phyloP scores from a whole-genome alignment of 2,113 vertebrate species.

The Dipodomys spectabilis region DNA sequence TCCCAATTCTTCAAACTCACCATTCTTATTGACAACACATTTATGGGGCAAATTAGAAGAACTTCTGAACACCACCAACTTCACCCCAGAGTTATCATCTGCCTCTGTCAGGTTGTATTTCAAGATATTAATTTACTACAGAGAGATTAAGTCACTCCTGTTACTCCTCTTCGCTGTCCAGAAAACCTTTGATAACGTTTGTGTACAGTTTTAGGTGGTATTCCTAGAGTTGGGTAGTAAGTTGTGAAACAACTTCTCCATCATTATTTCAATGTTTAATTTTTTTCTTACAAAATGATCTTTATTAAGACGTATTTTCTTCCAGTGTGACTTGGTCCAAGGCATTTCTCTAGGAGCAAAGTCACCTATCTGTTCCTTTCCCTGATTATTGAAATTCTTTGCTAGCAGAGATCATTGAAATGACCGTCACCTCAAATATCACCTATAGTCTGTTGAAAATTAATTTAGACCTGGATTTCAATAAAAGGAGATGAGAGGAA shows the following conservation, averaged over 20 bases:
- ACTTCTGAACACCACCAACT: background rate
- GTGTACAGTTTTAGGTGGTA: slow-evolving; percentile 39
- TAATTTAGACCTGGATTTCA: background rate
- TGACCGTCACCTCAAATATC: background rate
- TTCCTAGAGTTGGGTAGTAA: slow-evolving; percentile 46
- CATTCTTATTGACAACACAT: background rate
- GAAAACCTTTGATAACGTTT: slow-evolving; percentile 5
- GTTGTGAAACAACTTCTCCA: slow-evolving; percentile 25
- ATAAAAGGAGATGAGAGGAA: background rate
- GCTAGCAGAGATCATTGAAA: background rate
- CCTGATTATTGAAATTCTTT: slow-evolving; percentile 33
- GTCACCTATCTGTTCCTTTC: background rate
- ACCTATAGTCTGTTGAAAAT: background rate
- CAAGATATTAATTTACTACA: slow-evolving; percentile 49
- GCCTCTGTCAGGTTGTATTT: slow-evolving; percentile 56
- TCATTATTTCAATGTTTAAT: slow-evolving; percentile 56
- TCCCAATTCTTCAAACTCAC: slow-evolving; percentile 18
- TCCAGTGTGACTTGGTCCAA: background rate
- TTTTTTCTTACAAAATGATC: slow-evolving; percentile 30
- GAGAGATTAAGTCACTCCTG: background rate
- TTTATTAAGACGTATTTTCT: slow-evolving; percentile 39
- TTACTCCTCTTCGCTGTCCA: slow-evolving; percentile 31
- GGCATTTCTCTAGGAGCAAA: slow-evolving; percentile 38
- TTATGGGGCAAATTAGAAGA: background rate
- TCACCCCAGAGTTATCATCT: slow-evolving; percentile 27